These are phyloP conservation scores for Erynnis tages DNA, from an alignment of 2,888 invertebrate species.

Conservation along the genomic window DNA sequence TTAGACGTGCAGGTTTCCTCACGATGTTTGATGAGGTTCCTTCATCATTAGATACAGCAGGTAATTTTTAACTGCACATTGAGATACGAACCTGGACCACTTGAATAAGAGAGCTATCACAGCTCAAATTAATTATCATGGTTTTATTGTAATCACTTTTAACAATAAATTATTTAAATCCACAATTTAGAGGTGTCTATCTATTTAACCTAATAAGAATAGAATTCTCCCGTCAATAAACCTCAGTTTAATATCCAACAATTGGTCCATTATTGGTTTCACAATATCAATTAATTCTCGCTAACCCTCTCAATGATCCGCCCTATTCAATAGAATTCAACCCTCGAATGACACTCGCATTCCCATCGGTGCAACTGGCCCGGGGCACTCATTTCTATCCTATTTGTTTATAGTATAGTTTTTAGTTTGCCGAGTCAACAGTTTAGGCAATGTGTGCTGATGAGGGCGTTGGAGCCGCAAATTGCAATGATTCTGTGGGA, in stretches of 20 bases:
- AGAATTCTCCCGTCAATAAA: not conserved
- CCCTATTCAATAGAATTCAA: conserved; percentile 36
- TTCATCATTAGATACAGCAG: too few relatives aligned
- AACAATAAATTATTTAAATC: too few relatives aligned
- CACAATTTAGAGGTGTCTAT: too few relatives aligned
- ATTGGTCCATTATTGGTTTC: conserved; percentile 13
- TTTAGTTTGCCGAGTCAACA: conserved; percentile 73
- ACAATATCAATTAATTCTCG: conserved; percentile 21
- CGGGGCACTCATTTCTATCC: conserved; percentile 66
- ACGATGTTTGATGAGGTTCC: too few relatives aligned
- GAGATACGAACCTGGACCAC: too few relatives aligned
- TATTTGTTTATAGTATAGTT: conserved; percentile 79
- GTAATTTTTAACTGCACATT: too few relatives aligned
- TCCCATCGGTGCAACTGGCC: conserved; percentile 31
- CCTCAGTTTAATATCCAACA: not conserved
- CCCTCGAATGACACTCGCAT: conserved; percentile 8
- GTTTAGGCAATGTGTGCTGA: conserved; percentile 34
- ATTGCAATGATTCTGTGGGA: conserved; percentile 32
- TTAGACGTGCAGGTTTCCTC: too few relatives aligned
- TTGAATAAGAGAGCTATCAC: too few relatives aligned
- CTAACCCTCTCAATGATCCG: conserved; percentile 30
- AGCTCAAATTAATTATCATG: too few relatives aligned
- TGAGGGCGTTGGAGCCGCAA: conserved; percentile 43
- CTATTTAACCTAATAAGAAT: too few relatives aligned
- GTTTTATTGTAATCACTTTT: too few relatives aligned